Evolutionary conservation across 1,140 invertebrate species (phyloP), one percentile per base, ranked within the genome.

Genomic region (Lepidurus arcticus): DNA sequence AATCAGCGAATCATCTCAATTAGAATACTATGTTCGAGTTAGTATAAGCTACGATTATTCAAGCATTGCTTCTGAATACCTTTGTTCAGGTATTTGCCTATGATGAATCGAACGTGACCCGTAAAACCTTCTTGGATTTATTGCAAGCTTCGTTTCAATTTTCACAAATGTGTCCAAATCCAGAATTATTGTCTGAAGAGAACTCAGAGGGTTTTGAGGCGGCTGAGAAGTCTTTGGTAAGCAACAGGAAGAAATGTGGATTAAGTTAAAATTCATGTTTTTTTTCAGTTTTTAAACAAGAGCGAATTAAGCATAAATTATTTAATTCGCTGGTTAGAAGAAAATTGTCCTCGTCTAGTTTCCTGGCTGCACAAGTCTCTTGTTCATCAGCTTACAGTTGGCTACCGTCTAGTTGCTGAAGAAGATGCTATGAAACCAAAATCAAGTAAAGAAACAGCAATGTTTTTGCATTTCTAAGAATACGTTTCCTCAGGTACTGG

Each of bases 271-370:
- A 65, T 65, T 7, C 1, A 7, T 65, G 5, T 6, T n/a, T 45
- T 26, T 81, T 83, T 82, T 76, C 79, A 89, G 88, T 95, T 94
- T 85, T 92, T 94, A 83, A 89, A 89, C 34, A 93, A 94, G 85
- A 88, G 90, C 73, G 86, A 85, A 65, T 87, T 95, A 79, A 93
- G 92, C 42, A 85, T 89, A 0, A 89, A 90, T 80, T 95, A 90
- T 82, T 89, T 94, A 42, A 88, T 90, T 44, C 92, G 93, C 83
- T 95, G 93, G 93, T 86, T 94, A 16, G 88, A 89, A 80, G 88
- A 90, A 80, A 90, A 94, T 86, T 91, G 91, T 81, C 91, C 92
- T 26, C 86, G 92, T 73, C 85, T 94, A 21, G 87, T 94, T 11
- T 85, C 91, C 21, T 90, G 92, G 1, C 86, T 94, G n/a, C 93